A percentile compares a stretch with the other conserved stretches of the same genome.
phyloP scores from a whole-genome alignment of 2,113 vertebrate genomes.

The Onychostruthus taczanowskii region DNA sequence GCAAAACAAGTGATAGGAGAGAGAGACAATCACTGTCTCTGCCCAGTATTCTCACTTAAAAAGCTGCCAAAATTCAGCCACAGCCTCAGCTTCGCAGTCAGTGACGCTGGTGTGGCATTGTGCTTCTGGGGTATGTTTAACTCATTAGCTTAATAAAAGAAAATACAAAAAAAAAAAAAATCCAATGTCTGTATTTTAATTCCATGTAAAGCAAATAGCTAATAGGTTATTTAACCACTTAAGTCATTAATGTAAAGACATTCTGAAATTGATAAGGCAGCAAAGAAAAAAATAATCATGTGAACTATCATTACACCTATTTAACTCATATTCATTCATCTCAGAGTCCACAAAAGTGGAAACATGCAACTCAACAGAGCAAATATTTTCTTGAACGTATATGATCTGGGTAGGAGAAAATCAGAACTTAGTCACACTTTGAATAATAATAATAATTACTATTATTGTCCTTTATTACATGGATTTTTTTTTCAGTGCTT shows the following conservation, averaged over 20 bases:
- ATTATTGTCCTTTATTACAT: neutral
- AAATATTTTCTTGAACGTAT: neutral
- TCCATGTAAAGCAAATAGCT: neutral
- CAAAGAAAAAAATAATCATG: neutral
- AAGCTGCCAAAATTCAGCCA: neutral
- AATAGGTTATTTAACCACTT: neutral
- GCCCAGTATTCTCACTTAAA: neutral
- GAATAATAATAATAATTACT: no score
- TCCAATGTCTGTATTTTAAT: neutral
- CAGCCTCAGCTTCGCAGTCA: neutral
- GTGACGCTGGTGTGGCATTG: neutral
- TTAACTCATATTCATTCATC: neutral
- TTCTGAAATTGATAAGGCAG: conserved; percentile 12
- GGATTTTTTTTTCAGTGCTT: neutral
- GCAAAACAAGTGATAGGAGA: neutral
- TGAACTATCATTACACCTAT: neutral
- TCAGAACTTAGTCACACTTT: neutral
- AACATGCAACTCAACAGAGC: neutral
- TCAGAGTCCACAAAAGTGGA: neutral
- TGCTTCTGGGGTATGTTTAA: conserved; percentile 28
- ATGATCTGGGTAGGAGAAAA: neutral
- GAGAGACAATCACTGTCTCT: neutral
- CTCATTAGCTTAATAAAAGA: conserved; percentile 3
- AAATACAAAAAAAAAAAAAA: neutral
- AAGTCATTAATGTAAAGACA: conserved; percentile 16